Base-by-base conservation (phyloP, 1,140 invertebrate species). In the Hydropsyche tenuis region DNA sequence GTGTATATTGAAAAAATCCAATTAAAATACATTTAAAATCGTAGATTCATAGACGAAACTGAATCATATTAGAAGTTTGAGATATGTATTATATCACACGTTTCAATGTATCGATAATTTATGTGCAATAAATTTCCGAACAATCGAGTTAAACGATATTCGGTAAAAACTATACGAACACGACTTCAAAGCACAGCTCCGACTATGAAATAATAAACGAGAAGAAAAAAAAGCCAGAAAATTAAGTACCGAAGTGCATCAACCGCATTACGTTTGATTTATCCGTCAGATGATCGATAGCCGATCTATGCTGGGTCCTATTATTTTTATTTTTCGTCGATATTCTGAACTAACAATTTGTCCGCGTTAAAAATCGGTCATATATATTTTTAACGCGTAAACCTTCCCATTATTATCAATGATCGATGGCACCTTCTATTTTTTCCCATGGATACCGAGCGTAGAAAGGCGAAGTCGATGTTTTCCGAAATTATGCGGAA, bases 361-460 rank as follows among this genome's bases (percentile, higher is more conserved):
- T 60, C 23, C 56, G 56, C 9, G 20, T 22, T 60, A 60, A 60
- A 60, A 60, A 60, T 60, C 22, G 23, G 56, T 60, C 56, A 60
- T 60, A 60, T 53, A 20, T 60, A 22, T 60, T 60, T 22, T 25
- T 60, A 60, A 18, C 22, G 56, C 56, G 5, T 23, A 16, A 48
- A 48, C 30, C 9, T 9, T 3, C 3, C 45, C 45, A 14, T 48
- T 48, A 48, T 16, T n/a, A 16, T 48, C 4, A 48, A 23, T 60
- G 56, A 60, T 60, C 56, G 56, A 60, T 60, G 23, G 23, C 23
- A 14, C 56, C 56, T 60, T 14, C n/a, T 53, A n/a, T 23, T 20
- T 23, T 60, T 60, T 60, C 56, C 22, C 56, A 60, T 60, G 18
- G 20, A 60, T 4, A 4, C 9, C 3, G 9, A 37, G 3, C 30